Evolutionary conservation across 2,888 invertebrate genomes (phyloP), one percentile per base, ranked within the genome.

Genomic region (Oscheius sp.): DNA sequence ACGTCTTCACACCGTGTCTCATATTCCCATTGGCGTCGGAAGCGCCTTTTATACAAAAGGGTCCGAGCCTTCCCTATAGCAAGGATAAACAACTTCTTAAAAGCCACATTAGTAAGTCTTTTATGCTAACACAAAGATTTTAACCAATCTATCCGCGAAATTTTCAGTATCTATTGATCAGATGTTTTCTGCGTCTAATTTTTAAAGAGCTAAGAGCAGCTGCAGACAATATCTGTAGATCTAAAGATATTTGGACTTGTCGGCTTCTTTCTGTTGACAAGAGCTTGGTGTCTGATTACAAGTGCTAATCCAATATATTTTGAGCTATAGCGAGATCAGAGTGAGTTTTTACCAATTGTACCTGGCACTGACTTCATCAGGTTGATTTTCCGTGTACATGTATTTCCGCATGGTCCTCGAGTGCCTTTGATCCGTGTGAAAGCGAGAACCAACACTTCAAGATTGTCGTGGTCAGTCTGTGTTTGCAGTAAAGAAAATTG

Each of bases 401-500:
- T 45, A 45, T 25, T 61, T 61, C 61, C 61, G 39, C 31, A 45
- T 61, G 27, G 2, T 17, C 45, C 29, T 61, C 45, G 45, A 61
- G 61, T 61, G 61, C 31, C 61, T 61, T 61, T 61, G 61, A 61
- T 61, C 61, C 61, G 61, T 42, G 61, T 61, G 61, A 61, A 61
- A 61, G 61, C 45, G 61, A 39, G 45, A 45, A 29, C 61, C 42
- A 61, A 61, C 61, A 61, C 61, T 61, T 61, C 42, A 61, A 6
- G 15, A 1, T 27, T 45, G 25, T 42, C 45, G 45, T 61, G 61
- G 61, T 61, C 61, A 61, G 61, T 61, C 17, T n/a, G 25, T 37
- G 57, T 37, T 34, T 27, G 29, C 50, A 42, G 45, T 61, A 27
- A 34, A n/a, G 55, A 34, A 55, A 55, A 55, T 25, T 34, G 10